phyloP scores from a whole-genome alignment of 2,888 invertebrate species.

The Tiphia femorata region DNA sequence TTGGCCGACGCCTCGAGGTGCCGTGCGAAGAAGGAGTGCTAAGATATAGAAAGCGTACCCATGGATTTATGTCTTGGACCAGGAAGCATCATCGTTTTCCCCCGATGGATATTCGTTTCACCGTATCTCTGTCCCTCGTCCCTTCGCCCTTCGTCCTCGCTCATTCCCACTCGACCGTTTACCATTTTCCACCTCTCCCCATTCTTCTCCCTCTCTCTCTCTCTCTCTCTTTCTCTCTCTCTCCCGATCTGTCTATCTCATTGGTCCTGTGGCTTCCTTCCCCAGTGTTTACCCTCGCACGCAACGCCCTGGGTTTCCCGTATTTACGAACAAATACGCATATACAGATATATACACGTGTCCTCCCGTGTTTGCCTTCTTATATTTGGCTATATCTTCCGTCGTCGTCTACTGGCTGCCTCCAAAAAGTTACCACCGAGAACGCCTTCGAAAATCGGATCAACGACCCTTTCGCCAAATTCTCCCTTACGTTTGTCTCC shows the following conservation, averaged over 20 bases:
- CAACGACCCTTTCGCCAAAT: conserved; percentile 24
- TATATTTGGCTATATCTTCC: conserved; percentile 54
- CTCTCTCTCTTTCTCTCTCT: neutral
- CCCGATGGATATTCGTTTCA: conserved; percentile 49
- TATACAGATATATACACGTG: conserved; percentile 48
- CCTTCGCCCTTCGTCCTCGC: conserved; percentile 23
- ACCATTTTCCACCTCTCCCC: neutral
- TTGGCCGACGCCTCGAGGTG: conserved; percentile 38
- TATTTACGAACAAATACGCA: conserved; percentile 65
- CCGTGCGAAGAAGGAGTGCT: conserved; percentile 43
- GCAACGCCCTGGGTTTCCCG: conserved; percentile 53
- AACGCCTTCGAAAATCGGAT: conserved; percentile 33
- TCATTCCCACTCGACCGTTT: conserved; percentile 20
- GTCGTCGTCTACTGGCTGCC: conserved; percentile 23
- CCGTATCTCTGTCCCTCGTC: conserved; percentile 6
- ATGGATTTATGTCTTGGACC: conserved; percentile 62
- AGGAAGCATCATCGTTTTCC: conserved; percentile 49
- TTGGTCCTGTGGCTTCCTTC: conserved; percentile 33
- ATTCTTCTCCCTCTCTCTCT: conserved; percentile 34
- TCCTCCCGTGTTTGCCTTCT: conserved; percentile 61
- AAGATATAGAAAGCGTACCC: conserved; percentile 60
- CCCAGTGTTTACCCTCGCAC: conserved; percentile 55
- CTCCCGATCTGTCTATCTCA: conserved; percentile 7
- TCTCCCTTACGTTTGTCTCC: conserved; percentile 6
- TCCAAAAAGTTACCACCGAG: conserved; percentile 21